These are phyloP conservation scores for Xiphorhynchus erythropygius DNA, from an alignment of 2,797 vertebrate genomes.

Conservation along the genomic window DNA sequence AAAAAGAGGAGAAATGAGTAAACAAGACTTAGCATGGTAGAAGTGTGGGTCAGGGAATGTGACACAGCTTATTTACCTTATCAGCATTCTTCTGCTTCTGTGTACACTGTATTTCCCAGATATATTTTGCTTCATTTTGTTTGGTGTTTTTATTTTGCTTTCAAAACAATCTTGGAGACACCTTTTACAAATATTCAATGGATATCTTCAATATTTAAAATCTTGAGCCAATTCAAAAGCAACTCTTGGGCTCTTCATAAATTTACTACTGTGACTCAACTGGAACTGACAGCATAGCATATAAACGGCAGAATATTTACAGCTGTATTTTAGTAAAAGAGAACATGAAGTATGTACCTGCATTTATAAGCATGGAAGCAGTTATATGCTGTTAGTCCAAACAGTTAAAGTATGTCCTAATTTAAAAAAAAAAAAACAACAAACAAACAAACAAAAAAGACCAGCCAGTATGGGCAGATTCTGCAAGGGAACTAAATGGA, in stretches of 20 bases:
- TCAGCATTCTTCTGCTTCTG: background rate
- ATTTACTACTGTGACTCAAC: conserved; percentile 47
- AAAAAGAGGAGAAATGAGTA: background rate
- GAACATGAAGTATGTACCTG: background rate
- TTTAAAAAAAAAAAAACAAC: background rate
- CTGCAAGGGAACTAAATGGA: background rate
- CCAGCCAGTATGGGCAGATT: background rate
- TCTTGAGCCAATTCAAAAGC: conserved; percentile 61
- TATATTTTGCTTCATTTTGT: conserved; percentile 19
- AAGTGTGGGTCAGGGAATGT: background rate
- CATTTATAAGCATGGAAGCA: background rate
- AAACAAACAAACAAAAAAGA: background rate
- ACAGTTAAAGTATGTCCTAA: background rate
- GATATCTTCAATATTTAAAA: conserved; percentile 60
- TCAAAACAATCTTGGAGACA: background rate
- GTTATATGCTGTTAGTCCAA: background rate
- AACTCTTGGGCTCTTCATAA: conserved; percentile 54
- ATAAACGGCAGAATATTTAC: background rate
- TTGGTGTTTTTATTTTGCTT: background rate
- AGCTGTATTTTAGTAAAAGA: background rate
- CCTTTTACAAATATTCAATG: conserved; percentile 66
- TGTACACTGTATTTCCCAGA: background rate
- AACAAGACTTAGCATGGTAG: background rate
- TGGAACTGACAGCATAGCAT: background rate
- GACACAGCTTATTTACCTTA: background rate